phyloP scores from a whole-genome alignment of 1,140 invertebrate species.

The Lerema accius region DNA sequence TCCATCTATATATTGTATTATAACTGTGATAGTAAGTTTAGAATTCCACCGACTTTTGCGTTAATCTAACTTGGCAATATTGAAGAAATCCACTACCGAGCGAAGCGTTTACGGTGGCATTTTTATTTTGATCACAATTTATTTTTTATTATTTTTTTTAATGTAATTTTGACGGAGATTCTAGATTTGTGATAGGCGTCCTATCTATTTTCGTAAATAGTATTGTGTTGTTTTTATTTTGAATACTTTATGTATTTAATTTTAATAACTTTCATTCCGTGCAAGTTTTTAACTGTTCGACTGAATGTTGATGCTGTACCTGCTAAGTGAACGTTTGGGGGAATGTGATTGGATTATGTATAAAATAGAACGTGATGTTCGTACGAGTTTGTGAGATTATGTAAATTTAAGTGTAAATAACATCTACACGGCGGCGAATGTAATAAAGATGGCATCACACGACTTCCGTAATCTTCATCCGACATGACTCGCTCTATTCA shows the following conservation, averaged over 20 bases:
- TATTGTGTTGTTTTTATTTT: constrained; percentile 59
- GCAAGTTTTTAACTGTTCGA: constrained; percentile 70
- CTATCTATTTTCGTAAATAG: constrained; percentile 72
- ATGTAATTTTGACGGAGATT: constrained; percentile 74
- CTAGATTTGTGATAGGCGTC: constrained; percentile 63
- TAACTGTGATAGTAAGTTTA: constrained; percentile 82
- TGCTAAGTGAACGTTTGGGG: constrained; percentile 49
- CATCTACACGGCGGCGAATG: constrained; percentile 43
- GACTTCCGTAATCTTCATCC: constrained; percentile 35
- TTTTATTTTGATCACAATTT: constrained; percentile 72
- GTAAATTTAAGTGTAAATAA: constrained; percentile 53
- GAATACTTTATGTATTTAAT: constrained; percentile 78
- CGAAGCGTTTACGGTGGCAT: constrained; percentile 49
- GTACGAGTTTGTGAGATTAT: constrained; percentile 44
- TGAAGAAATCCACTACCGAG: constrained; percentile 77
- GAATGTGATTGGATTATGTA: constrained; percentile 47
- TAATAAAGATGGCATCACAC: constrained; percentile 60
- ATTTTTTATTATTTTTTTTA: constrained; percentile 61
- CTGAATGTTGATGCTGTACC: constrained; percentile 70
- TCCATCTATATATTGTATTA: constrained; percentile 72
- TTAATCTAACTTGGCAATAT: constrained; percentile 49
- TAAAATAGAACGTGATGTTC: constrained; percentile 31
- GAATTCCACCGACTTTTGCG: constrained; percentile 78
- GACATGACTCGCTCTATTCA: constrained; percentile 34
- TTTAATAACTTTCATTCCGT: constrained; percentile 78